Conservation (phyloP, 1,140 invertebrate species). For the Hylaeus volcanicus region DNA sequence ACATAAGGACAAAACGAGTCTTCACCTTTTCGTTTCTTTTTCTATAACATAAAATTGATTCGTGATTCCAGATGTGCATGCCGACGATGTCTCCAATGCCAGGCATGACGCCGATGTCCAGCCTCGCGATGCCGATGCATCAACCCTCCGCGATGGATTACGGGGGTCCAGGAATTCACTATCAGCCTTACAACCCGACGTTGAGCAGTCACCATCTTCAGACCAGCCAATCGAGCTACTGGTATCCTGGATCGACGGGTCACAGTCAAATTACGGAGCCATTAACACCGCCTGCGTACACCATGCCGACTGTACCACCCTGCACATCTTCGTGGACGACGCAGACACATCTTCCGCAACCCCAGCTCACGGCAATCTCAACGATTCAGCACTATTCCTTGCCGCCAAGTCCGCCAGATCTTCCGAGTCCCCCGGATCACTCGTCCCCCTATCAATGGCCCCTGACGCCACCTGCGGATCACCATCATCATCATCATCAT, state of each 20-base stretch:
- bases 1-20: no score
- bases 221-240: conserved; percentile 60
- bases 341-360: conserved; percentile 44
- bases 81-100: conserved; percentile 69
- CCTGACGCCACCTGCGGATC: conserved; percentile 54
- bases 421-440: conserved; percentile 60
- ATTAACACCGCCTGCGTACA: conserved; percentile 60
- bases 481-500: not conserved
- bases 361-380: conserved; percentile 42
- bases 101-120: conserved; percentile 67
- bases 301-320: conserved; percentile 55
- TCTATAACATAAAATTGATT: not conserved
- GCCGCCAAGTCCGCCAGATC: conserved; percentile 63
- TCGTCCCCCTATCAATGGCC: conserved; percentile 65
- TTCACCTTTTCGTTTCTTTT: no score
- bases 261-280: conserved; percentile 63
- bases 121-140: conserved; percentile 66
- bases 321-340: conserved; percentile 59
- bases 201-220: conserved; percentile 45
- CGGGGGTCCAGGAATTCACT: conserved; percentile 55
- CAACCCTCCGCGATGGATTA: conserved; percentile 67
- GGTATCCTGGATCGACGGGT: conserved; percentile 54
- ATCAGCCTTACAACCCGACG: conserved; percentile 63
- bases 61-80: conserved; percentile 67
- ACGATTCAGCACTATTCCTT: conserved; percentile 68